A percentile compares a stretch with the other conserved stretches of the same genome.
Evolutionary conservation across 2,113 vertebrate genomes (phyloP).

Genomic region (Chionodraco myersi): DNA sequence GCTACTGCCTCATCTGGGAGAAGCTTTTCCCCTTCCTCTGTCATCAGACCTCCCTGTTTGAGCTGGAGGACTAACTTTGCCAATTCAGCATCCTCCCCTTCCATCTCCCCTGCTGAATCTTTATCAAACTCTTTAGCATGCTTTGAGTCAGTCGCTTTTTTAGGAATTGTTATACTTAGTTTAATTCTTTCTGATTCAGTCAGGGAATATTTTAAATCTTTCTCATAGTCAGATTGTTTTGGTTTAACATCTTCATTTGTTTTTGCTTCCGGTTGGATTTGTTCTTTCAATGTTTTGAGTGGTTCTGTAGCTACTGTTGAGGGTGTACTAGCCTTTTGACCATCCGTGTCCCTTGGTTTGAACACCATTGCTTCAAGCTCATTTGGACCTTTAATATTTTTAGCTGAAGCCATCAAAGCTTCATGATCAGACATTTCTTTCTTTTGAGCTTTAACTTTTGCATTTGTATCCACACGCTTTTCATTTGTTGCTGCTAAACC

Average conservation of each 20-base stretch:
- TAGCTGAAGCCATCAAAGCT: conserved; percentile 4
- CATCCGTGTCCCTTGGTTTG: background rate
- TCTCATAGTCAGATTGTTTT: background rate
- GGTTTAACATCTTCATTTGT: conserved; percentile 3
- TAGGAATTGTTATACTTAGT: background rate
- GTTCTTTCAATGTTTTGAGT: conserved; percentile 16
- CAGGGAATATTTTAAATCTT: conserved; percentile 5
- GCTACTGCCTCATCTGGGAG: conserved; percentile 90
- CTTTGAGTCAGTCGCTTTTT: background rate
- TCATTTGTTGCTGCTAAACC: conserved; percentile 8
- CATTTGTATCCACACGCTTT: background rate
- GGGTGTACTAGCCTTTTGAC: background rate
- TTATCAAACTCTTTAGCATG: conserved; percentile 3
- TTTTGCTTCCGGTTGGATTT: background rate
- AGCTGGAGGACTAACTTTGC: conserved; percentile 84
- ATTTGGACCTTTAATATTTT: background rate
- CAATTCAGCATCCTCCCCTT: conserved; percentile 74
- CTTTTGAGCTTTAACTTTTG: conserved; percentile 24
- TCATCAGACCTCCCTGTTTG: conserved; percentile 86
- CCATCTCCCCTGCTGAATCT: conserved; percentile 35
- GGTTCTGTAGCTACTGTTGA: background rate
- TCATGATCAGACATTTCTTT: conserved; percentile 7
- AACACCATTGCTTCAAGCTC: conserved; percentile 13
- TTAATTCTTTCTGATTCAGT: conserved; percentile 10
- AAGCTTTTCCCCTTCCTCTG: conserved; percentile 80